phyloP scores from a whole-genome alignment of 2,797 vertebrate genomes.

The Halcyon leucocephala region DNA sequence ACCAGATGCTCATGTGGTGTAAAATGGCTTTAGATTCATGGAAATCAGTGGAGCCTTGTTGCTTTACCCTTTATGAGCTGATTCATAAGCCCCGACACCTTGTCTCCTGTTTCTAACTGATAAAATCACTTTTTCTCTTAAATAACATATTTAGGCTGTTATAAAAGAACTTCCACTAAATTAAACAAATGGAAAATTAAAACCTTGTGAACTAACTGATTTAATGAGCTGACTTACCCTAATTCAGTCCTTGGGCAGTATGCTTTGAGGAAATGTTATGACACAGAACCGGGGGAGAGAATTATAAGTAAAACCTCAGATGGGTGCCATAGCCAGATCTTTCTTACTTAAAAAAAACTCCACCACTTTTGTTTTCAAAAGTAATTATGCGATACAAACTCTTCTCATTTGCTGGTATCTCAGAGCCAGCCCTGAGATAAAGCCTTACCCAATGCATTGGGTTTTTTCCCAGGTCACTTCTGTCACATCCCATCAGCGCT shows the following conservation, averaged over 20 bases:
- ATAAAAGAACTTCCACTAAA: background rate
- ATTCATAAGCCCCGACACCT: background rate
- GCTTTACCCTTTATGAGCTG: background rate
- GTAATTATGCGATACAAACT: background rate
- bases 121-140: background rate
- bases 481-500: background rate
- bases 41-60: background rate
- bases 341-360: background rate
- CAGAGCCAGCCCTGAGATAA: background rate
- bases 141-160: background rate
- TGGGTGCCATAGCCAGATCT: background rate
- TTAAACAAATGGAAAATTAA: constrained; percentile 7
- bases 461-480: background rate
- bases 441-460: background rate
- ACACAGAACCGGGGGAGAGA: background rate
- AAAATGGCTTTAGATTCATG: background rate
- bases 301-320: background rate
- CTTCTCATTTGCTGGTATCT: background rate
- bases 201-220: background rate
- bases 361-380: background rate
- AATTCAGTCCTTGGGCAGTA: background rate
- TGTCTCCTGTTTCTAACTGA: background rate
- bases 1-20: constrained; percentile 20
- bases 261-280: background rate
- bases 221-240: background rate